Conservation (phyloP, 2,113 vertebrate species). For the Suncus etruscus region DNA sequence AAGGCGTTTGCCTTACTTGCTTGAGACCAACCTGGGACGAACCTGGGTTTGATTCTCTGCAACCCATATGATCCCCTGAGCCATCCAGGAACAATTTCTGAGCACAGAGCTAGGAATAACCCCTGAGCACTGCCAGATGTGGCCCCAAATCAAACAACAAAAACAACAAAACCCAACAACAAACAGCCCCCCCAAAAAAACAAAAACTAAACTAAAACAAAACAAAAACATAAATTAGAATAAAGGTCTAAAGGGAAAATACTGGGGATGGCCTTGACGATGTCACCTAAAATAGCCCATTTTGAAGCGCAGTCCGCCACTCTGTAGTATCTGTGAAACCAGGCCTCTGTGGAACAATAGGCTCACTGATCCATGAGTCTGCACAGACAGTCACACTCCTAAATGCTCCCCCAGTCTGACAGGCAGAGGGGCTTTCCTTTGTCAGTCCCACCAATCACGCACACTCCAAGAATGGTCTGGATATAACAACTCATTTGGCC, state of each 20-base stretch:
- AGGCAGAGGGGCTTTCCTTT: conserved; percentile 65
- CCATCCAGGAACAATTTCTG: no score
- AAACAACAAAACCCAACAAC: no score
- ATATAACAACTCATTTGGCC: conserved; percentile 68
- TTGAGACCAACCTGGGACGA: no score
- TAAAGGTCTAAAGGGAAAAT: neutral
- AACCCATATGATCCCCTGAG: no score
- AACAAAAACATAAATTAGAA: neutral
- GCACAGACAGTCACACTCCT: conserved; percentile 51
- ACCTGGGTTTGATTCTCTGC: no score
- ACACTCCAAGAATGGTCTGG: conserved; percentile 43
- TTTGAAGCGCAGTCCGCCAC: neutral
- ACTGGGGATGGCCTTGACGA: neutral
- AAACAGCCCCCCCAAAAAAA: no score
- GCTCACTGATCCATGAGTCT: conserved; percentile 60
- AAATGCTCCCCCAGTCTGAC: conserved; percentile 24
- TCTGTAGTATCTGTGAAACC: conserved; percentile 59
- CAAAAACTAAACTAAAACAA: no score
- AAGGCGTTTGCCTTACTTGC: no score
- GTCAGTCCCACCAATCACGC: conserved; percentile 64
- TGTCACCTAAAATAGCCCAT: neutral
- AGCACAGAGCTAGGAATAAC: no score
- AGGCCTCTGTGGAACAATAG: conserved; percentile 62
- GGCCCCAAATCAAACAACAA: no score
- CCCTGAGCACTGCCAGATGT: no score